Evolutionary conservation across 2,113 vertebrate genomes (phyloP), one percentile per base, ranked within the genome.

Genomic region (Hippocampus comes): DNA sequence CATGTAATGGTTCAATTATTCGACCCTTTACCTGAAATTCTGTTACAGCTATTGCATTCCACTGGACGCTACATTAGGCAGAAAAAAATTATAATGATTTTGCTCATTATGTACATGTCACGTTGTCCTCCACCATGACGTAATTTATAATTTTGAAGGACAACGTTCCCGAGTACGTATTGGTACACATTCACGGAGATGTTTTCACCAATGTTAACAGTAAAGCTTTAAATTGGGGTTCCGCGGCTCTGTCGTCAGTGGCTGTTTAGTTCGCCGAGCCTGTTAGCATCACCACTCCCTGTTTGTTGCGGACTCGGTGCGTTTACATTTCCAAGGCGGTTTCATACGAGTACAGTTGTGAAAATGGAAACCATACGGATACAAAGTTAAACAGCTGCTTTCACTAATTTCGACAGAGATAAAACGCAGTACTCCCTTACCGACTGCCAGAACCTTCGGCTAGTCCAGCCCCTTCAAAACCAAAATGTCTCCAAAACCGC

Each of bases 401-500:
- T 8, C 9, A 4, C 21, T 1, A 27, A 6, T 0, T 53, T 0
- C 5, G 1, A 3, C 3, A 38, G 46, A 3, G 43, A n/a, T 63
- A 5, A 25, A 76, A 77, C 76, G 20, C 20, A 53, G 57, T 5
- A 5, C 27, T 72, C 4, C 80, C 90, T 89, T 83, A 91, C 90
- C 90, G 59, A 85, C 85, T 88, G 85, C 89, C 84, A 42, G 51
- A 63, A 80, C 80, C 76, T 81, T 77, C 78, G 79, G 74, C 72
- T 78, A 84, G 68, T 79, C 84, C 80, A 87, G 85, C 85, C 88
- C 84, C 89, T 90, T 90, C 88, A 89, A 85, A 91, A 87, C 87
- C 89, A 92, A 92, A 89, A 92, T 92, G 91, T 82, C 91, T 88
- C 74, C 83, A 34, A 34, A 76, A 71, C 67, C 43, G 72, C 48